These are phyloP conservation scores for Champsocephalus gunnari DNA, from an alignment of 2,797 vertebrate genomes.

Conservation along the genomic window DNA sequence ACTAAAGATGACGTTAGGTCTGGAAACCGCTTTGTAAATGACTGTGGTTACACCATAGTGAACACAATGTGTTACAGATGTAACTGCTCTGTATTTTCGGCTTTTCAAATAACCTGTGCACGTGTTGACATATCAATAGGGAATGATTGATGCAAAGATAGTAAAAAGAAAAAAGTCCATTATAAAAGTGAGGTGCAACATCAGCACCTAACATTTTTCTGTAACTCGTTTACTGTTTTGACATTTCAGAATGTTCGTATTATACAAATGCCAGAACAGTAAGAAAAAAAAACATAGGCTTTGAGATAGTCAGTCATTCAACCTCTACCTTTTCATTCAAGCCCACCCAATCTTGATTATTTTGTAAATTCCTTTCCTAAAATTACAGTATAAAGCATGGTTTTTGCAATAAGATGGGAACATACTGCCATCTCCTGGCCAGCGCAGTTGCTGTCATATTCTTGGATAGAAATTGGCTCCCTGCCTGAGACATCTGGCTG, in stretches of 20 bases:
- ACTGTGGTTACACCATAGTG: neutral
- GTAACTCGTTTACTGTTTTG: conserved; percentile 19
- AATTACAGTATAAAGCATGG: neutral
- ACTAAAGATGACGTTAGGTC: neutral
- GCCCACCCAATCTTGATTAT: conserved; percentile 37
- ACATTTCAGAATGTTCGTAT: conserved; percentile 42
- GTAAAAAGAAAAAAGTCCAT: neutral
- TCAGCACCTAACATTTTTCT: conserved; percentile 11
- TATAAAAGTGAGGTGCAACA: conserved; percentile 19
- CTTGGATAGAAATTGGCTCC: conserved; percentile 23
- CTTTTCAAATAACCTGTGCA: conserved; percentile 1
- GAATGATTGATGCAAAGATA: neutral
- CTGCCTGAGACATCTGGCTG: conserved; percentile 65
- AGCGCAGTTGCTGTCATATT: conserved; percentile 9
- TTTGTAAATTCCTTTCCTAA: conserved; percentile 34
- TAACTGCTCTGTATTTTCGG: conserved; percentile 2
- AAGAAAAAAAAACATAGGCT: conserved; percentile 21
- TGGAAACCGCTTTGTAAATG: neutral
- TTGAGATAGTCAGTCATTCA: conserved; percentile 58
- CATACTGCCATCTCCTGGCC: conserved; percentile 84
- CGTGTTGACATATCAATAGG: neutral
- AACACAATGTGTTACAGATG: neutral
- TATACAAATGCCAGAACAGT: conserved; percentile 35
- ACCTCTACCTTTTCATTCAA: conserved; percentile 67
- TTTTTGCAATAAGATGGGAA: conserved; percentile 52